Evolutionary conservation across 2,797 vertebrate genomes (phyloP), one percentile per base, ranked within the genome.

Genomic region (Geotrypetes seraphini): DNA sequence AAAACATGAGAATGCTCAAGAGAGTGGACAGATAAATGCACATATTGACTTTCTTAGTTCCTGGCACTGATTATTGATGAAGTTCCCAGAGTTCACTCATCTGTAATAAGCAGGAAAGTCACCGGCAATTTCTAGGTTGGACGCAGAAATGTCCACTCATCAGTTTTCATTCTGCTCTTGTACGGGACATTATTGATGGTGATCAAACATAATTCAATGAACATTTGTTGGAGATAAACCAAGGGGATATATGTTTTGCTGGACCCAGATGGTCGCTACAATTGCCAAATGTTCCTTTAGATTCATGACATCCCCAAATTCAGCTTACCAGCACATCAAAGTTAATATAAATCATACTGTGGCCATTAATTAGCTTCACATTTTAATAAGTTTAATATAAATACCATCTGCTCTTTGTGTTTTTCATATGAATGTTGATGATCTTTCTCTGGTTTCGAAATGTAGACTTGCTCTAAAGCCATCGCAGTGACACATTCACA

Each of bases 301-400:
- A 65, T 60, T 58, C 43, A 53, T 20, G 36, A 28, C 36, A 46
- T 50, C 50, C 53, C 35, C 10, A 18, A 47, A 53, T 8, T 39
- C 44, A 50, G 47, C 28, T 28, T 47, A 58, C 41, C 31, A 2
- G 39, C 16, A 5, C 5, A 0, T 48, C 66, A 60, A 10, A 37
- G 54, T 12, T 33, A 7, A 39, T 33, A 51, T 58, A 62, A 68
- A 66, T 62, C 49, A 57, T 57, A 70, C 48, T 25, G 33, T 37
- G 22, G 22, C 41, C 31, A 40, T 23, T 60, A 58, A 69, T 60
- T 42, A 37, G 52, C 55, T 51, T 23, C 47, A 43, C 29, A 16
- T 33, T 32, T 45, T 21, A 30, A 49, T 48, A 56, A 51, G 39
- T 39, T 47, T 47, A 47, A 39, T 47, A 47, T 40, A 44, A 27